phyloP scores from a whole-genome alignment of 2,113 vertebrate genomes.

The Salvelinus sp. region DNA sequence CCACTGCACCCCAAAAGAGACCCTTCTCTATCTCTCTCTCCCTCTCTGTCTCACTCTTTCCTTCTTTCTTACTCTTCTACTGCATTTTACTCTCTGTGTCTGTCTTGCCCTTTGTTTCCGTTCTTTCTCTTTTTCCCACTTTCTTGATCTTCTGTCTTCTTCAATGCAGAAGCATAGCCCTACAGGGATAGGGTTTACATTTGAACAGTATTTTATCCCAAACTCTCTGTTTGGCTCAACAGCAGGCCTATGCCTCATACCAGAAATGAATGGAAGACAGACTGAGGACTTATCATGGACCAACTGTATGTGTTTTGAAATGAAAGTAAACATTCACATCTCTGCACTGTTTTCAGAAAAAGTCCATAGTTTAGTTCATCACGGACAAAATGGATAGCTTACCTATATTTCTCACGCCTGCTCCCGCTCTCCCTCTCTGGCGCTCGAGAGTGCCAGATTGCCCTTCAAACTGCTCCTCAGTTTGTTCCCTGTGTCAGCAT shows the following conservation, averaged over 20 bases:
- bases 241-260: background rate
- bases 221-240: background rate
- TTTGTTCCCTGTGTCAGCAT: no score
- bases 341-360: no score
- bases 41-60: conserved; percentile 34
- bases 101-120: conserved; percentile 32
- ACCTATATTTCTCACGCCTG: no score
- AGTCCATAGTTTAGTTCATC: background rate
- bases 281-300: no score
- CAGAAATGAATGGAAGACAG: background rate
- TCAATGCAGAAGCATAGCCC: background rate
- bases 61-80: conserved; percentile 6
- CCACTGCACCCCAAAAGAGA: conserved; percentile 5
- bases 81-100: background rate
- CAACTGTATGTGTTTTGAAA: no score
- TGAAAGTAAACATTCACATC: no score
- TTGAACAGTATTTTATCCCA: background rate
- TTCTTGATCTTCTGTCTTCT: conserved; percentile 12
- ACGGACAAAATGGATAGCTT: background rate
- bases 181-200: conserved; percentile 5
- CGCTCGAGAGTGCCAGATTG: no score
- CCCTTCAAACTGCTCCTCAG: no score
- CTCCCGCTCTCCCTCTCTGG: no score
- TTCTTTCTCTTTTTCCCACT: conserved; percentile 45
- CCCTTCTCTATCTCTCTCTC: conserved; percentile 46